Evolutionary conservation across 2,113 vertebrate species (phyloP), one percentile per base, ranked within the genome.

Genomic region (Pungitius pungitius): DNA sequence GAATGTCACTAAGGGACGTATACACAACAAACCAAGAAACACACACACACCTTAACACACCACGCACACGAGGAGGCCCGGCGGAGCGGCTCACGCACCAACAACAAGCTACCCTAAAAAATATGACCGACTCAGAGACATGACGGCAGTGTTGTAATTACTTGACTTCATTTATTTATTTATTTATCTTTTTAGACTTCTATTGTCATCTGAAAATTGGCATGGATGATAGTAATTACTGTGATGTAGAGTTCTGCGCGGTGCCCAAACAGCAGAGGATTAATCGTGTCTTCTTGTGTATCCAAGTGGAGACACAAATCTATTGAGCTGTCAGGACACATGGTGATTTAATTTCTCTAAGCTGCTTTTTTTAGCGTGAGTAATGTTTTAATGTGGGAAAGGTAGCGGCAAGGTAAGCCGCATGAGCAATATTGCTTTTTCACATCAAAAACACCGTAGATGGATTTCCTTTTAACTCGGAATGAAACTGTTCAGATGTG

Each of bases 271-370:
- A 82, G 49, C n/a, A 22, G 54, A 62, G 74, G 80, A 85, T 89
- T 89, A 87, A 88, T 89, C 30, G 52, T 62, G 73, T 83, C 69
- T 86, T 67, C 72, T 78, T 73, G 78, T 82, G 87, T 83, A 79
- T 83, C 82, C 77, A 70, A 77, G 78, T 84, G 85, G 63, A 87
- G 82, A 85, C 30, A 35, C 79, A 82, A 82, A 85, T 86, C 84
- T 83, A 82, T 69, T 75, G 87, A 87, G 81, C 73, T 77, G 83
- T 85, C 85, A 78, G 85, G 80, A 80, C 76, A 85, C 81, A 79
- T 72, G 73, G 82, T 81, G 87, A 86, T 90, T 86, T 88, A 66
- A 88, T 88, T 87, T 87, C 67, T 87, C 75, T 86, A 80, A 89
- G 85, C 82, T 87, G 75, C 76, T 83, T 86, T 89, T 83, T 86